Percentiles rank a stretch among this genome's conserved stretches.
Conservation (phyloP, 2,113 vertebrate genomes). For the Antechinus stuartii region DNA sequence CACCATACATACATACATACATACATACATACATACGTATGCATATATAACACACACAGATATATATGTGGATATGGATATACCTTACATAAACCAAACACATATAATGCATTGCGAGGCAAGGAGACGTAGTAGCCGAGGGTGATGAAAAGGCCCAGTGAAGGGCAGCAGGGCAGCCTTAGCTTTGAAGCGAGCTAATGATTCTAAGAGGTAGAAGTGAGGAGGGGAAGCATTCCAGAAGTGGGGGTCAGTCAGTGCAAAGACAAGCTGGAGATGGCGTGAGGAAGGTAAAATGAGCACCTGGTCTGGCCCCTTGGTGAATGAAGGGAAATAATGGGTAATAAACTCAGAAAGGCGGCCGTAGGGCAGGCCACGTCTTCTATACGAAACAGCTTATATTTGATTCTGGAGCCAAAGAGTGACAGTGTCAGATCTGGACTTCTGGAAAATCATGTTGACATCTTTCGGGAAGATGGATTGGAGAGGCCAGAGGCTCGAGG, state of each 20-base stretch:
- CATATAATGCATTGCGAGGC: neutral
- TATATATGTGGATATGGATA: neutral
- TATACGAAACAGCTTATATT: neutral
- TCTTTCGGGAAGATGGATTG: neutral
- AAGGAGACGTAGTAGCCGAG: neutral
- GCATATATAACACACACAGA: no score
- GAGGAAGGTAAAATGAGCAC: neutral
- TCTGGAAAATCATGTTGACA: neutral
- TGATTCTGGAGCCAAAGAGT: neutral
- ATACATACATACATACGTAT: no score
- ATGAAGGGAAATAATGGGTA: neutral
- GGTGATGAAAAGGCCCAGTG: neutral
- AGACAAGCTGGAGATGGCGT: neutral
- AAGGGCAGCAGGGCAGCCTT: neutral
- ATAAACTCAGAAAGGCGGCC: neutral
- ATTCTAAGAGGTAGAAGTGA: neutral
- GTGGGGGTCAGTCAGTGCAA: neutral
- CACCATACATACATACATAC: neutral
- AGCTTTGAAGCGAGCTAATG: neutral
- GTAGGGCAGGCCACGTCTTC: neutral
- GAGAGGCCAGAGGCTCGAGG: neutral
- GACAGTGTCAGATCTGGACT: neutral
- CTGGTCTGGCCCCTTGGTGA: neutral
- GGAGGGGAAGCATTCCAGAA: neutral
- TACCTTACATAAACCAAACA: neutral